phyloP scores from a whole-genome alignment of 2,113 vertebrate species.

The Tachycineta bicolor region DNA sequence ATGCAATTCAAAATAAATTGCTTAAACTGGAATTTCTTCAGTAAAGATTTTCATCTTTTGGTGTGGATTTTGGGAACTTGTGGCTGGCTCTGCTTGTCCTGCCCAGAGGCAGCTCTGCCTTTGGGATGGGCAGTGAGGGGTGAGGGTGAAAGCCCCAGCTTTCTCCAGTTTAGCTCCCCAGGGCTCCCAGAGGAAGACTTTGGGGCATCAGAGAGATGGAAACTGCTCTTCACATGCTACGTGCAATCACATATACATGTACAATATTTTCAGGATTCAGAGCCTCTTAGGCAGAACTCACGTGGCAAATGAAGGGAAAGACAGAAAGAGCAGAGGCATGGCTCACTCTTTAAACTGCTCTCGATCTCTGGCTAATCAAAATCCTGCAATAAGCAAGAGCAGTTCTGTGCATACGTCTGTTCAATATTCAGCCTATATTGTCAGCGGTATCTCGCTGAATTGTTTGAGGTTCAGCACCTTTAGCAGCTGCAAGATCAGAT shows the following conservation, averaged over 20 bases:
- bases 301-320: neutral
- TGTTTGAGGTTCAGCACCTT: neutral
- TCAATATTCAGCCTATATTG: neutral
- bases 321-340: neutral
- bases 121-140: neutral
- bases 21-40: neutral
- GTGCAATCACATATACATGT: neutral
- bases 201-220: neutral
- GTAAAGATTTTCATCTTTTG: neutral
- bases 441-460: neutral
- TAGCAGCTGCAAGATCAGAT: slow-evolving; percentile 8
- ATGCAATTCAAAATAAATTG: neutral
- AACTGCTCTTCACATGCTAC: neutral
- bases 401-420: neutral
- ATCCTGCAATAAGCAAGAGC: neutral
- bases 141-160: rapidly evolving
- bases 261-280: neutral
- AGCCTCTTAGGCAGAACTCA: neutral
- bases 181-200: neutral
- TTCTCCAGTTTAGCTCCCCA: rapidly evolving
- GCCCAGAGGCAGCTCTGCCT: neutral
- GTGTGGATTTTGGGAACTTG: neutral
- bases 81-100: neutral
- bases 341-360: neutral
- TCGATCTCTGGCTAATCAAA: slow-evolving; percentile 3